phyloP scores from a whole-genome alignment of 2,113 vertebrate species.

The Recurvirostra avosetta region DNA sequence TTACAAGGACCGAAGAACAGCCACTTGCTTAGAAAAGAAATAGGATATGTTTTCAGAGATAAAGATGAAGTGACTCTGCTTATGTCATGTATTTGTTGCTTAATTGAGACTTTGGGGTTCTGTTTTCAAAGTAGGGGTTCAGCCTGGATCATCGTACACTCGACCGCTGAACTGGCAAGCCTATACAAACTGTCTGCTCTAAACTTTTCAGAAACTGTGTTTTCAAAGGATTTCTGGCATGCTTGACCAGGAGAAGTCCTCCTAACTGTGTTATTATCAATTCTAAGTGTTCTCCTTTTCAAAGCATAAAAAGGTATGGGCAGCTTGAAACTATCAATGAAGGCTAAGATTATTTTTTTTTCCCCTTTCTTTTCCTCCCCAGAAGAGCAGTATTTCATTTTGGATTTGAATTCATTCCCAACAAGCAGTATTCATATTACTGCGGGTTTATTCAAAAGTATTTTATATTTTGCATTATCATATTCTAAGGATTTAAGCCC shows the following conservation, averaged over 20 bases:
- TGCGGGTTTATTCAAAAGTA: neutral
- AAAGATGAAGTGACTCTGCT: neutral
- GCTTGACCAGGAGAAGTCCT: neutral
- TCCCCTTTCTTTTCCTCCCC: neutral
- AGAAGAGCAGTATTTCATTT: neutral
- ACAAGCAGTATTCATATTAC: neutral
- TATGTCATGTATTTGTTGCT: neutral
- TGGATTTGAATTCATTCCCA: neutral
- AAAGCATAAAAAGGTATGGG: neutral
- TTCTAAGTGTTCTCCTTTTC: neutral
- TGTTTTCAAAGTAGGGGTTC: neutral
- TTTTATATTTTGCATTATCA: neutral
- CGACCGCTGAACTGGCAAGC: neutral
- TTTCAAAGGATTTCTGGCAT: neutral
- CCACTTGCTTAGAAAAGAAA: neutral
- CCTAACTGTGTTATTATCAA: neutral
- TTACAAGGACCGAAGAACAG: neutral
- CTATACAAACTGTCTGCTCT: neutral
- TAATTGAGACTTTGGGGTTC: neutral
- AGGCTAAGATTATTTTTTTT: neutral
- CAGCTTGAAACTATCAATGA: neutral
- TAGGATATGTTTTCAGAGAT: neutral
- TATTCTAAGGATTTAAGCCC: neutral
- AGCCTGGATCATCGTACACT: neutral
- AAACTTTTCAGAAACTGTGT: neutral